Conservation (phyloP, 2,113 vertebrate genomes). For the Eulacestoma nigropectus region DNA sequence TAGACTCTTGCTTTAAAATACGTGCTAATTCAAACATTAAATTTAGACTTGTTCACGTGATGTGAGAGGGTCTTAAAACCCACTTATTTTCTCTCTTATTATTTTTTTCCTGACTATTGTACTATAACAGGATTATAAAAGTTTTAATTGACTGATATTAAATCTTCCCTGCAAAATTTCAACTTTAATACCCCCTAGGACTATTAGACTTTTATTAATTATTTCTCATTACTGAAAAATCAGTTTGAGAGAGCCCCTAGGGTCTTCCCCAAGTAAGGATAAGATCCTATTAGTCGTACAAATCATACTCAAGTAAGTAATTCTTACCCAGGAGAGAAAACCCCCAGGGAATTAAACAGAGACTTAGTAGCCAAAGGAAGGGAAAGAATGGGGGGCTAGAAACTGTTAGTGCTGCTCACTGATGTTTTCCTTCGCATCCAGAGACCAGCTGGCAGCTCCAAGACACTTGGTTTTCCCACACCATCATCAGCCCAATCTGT, state of each 20-base stretch:
- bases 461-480: background rate
- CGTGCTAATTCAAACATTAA: background rate
- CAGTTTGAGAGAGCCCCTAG: background rate
- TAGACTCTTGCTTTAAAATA: background rate
- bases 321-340: background rate
- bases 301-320: slow-evolving; percentile 1
- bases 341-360: background rate
- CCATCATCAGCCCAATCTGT: background rate
- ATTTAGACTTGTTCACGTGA: background rate
- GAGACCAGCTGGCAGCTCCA: background rate
- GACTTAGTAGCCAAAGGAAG: background rate
- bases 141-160: slow-evolving; percentile 10
- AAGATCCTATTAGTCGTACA: slow-evolving; percentile 30
- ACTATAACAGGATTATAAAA: slow-evolving; percentile 7
- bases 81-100: background rate
- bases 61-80: background rate
- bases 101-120: background rate
- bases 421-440: background rate
- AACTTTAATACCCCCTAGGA: slow-evolving; percentile 12
- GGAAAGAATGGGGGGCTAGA: background rate
- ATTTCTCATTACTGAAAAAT: slow-evolving; percentile 24
- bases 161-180: background rate
- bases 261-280: background rate
- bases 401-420: background rate
- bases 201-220: slow-evolving; percentile 20